Conservation (phyloP, 2,113 vertebrate species). For the Amphiprion ocellaris region DNA sequence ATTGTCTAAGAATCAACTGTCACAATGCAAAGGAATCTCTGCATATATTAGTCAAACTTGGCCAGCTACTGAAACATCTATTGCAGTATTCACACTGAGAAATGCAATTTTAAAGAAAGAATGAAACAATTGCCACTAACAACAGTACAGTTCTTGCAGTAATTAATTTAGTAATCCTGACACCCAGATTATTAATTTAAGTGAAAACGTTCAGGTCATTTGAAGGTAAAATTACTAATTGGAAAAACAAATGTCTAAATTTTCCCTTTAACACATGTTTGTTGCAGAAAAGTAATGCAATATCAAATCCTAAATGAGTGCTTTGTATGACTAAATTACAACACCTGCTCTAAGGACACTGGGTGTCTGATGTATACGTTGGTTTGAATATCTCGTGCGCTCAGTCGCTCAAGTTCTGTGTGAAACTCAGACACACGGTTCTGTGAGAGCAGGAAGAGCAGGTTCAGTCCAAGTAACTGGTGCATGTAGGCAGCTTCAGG, state of each 20-base stretch:
- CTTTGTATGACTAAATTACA: not conserved
- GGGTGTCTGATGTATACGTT: slow-evolving; percentile 98
- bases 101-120: no score
- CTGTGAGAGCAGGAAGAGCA: slow-evolving; percentile 96
- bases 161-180: not conserved
- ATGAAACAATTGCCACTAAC: no score
- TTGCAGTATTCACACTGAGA: no score
- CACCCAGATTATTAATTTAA: not conserved
- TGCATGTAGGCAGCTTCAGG: slow-evolving; percentile 93
- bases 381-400: slow-evolving; percentile 92
- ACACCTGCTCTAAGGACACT: slow-evolving; percentile 90
- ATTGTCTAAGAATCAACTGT: no score
- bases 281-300: not conserved
- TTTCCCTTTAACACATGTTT: no score
- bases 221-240: not conserved
- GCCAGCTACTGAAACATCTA: no score
- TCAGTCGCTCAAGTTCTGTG: slow-evolving; percentile 94
- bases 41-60: no score
- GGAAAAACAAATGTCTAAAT: not conserved
- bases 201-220: not conserved
- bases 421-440: slow-evolving; percentile 97
- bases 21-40: no score
- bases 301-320: not conserved
- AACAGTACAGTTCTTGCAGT: no score
- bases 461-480: slow-evolving; percentile 93